Percentiles rank a stretch among this genome's conserved stretches.
Evolutionary conservation across 2,113 vertebrate species (phyloP).

Genomic region (Dasyornis broadbenti): DNA sequence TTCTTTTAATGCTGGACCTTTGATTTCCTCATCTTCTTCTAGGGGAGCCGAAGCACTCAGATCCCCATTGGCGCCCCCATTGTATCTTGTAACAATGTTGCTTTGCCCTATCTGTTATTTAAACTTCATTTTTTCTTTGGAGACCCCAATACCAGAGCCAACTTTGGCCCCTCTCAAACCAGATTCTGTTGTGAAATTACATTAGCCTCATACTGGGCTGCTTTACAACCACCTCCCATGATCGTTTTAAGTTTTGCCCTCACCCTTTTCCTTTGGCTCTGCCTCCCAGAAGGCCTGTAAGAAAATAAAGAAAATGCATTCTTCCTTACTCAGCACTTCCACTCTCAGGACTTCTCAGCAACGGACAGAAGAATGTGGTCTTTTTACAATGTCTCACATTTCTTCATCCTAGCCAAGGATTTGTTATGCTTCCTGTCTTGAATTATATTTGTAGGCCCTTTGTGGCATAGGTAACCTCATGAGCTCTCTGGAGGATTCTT

Average conservation of each 20-base stretch:
- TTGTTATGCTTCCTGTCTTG: not conserved
- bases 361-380: not conserved
- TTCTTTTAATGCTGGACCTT: not conserved
- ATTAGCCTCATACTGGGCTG: not conserved
- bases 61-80: not conserved
- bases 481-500: not conserved
- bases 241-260: not conserved
- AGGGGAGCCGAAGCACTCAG: not conserved
- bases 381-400: not conserved
- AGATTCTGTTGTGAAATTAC: not conserved
- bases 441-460: not conserved
- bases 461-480: not conserved
- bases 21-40: not conserved
- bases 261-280: not conserved
- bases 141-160: not conserved
- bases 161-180: not conserved
- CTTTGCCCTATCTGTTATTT: not conserved
- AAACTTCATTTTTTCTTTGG: not conserved
- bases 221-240: not conserved
- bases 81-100: not conserved
- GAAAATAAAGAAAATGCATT: not conserved
- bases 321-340: not conserved
- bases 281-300: not conserved
- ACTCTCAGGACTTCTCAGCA: not conserved
- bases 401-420: not conserved